Evolutionary conservation across 2,797 vertebrate genomes (phyloP).

Genomic region (Fundulus diaphanus): DNA sequence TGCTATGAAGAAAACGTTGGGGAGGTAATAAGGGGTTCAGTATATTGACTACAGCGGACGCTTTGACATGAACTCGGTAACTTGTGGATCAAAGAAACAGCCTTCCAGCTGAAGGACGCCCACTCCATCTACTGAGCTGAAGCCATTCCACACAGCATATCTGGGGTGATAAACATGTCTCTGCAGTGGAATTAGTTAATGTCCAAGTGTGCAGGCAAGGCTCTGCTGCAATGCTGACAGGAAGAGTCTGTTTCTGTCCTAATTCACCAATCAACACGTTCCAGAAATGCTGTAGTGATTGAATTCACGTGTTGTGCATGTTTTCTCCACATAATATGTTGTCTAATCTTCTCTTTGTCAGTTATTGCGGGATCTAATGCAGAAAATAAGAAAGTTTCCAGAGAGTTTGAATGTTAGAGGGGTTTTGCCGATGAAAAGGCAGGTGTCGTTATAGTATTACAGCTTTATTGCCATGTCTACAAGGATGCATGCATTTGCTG

Average conservation of each 20-base stretch:
- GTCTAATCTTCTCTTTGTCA: background rate
- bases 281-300: background rate
- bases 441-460: background rate
- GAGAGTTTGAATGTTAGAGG: background rate
- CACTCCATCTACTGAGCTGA: background rate
- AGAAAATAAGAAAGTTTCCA: background rate
- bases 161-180: slow-evolving; percentile 3
- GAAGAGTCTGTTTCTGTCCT: slow-evolving; percentile 7
- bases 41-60: background rate
- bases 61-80: background rate
- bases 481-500: background rate
- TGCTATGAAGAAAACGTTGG: background rate
- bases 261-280: background rate
- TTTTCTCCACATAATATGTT: background rate
- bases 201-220: background rate
- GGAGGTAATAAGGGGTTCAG: background rate
- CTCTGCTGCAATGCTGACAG: background rate
- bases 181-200: slow-evolving; percentile 1
- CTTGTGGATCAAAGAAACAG: background rate
- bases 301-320: background rate
- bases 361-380: background rate
- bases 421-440: background rate
- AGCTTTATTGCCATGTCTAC: background rate
- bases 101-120: slow-evolving; percentile 3
- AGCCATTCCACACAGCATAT: background rate